Base-by-base conservation (phyloP, 2,113 vertebrate genomes). In the Indri indri region DNA sequence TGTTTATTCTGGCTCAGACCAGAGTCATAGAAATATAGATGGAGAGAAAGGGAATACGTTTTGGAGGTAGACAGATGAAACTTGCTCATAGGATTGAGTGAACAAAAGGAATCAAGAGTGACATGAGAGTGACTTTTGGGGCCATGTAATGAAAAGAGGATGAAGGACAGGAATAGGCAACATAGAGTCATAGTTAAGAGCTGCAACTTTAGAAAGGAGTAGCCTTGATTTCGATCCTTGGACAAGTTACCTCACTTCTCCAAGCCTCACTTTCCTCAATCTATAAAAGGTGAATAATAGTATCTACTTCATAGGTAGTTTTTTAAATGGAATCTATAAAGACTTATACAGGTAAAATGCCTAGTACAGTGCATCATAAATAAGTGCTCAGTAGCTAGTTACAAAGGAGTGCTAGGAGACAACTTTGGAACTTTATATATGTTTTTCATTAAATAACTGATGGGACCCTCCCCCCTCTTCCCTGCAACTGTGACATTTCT, bases 1-100 rank as follows among this genome's bases (percentile, higher is more conserved):
- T 90, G 47, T 82, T 92, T 68, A 65, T 90, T 96, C 80, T 95
- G n/a, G 22, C 37, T 92, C 87, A 40, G 82, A 79, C 25, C 52
- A 70, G 27, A 42, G n/a, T 92, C 40, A 34, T 22, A 25, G 89
- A 84, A 74, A 92, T 87, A 54, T n/a, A 80, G 52, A 61, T 25
- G 32, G 65, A 70, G 52, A 52, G 23, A 22, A 80, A 85, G 37
- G 25, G 74, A 83, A 73, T 52, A 12, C 2, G 6, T 42, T 68
- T 68, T 54, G 68, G 32, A 89, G 9, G 25, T 27, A 45, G 5
- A 70, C 4, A 22, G 42, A 66, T 68, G 87, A 95, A 88, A 57
- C 34, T 71, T 82, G 42, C 40, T 59, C 25, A 40, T 57, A 47
- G 23, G 14, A n/a, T 34, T 95, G 40, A 79, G 25, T 54, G 68